phyloP scores from a whole-genome alignment of 2,113 vertebrate genomes.

The Trogon melanurus region DNA sequence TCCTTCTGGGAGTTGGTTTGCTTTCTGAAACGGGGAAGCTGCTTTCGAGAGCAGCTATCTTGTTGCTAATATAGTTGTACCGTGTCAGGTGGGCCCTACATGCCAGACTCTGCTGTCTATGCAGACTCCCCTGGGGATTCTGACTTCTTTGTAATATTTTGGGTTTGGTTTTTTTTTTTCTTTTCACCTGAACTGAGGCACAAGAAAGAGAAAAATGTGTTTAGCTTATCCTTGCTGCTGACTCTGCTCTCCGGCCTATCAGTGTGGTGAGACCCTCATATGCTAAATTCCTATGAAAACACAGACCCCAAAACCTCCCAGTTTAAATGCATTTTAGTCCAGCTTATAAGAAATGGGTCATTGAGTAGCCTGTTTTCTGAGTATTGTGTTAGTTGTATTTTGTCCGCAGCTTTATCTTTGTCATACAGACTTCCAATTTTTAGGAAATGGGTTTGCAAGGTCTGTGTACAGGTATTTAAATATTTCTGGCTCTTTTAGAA shows the following conservation, averaged over 20 bases:
- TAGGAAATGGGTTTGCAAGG: neutral
- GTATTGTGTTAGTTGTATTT: neutral
- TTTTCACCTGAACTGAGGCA: neutral
- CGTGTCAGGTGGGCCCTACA: neutral
- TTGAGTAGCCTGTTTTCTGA: neutral
- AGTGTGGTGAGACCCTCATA: neutral
- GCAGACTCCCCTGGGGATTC: neutral
- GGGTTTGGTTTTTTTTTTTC: neutral
- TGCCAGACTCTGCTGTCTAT: neutral
- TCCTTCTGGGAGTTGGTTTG: neutral
- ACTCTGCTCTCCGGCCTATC: neutral
- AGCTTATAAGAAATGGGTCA: neutral
- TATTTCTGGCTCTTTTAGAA: neutral
- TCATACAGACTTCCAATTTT: neutral
- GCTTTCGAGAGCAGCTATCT: neutral
- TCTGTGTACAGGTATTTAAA: neutral
- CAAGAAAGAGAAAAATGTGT: neutral
- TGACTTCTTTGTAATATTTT: neutral
- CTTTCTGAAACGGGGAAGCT: neutral
- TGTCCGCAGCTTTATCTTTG: slow-evolving; percentile 29
- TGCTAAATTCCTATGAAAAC: neutral
- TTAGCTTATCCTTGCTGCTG: neutral
- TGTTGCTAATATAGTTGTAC: neutral
- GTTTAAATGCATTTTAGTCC: neutral
- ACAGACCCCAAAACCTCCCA: neutral